A percentile compares a stretch with the other conserved stretches of the same genome.
phyloP scores from a whole-genome alignment of 2,113 vertebrate species.

The Hystrix cristata region DNA sequence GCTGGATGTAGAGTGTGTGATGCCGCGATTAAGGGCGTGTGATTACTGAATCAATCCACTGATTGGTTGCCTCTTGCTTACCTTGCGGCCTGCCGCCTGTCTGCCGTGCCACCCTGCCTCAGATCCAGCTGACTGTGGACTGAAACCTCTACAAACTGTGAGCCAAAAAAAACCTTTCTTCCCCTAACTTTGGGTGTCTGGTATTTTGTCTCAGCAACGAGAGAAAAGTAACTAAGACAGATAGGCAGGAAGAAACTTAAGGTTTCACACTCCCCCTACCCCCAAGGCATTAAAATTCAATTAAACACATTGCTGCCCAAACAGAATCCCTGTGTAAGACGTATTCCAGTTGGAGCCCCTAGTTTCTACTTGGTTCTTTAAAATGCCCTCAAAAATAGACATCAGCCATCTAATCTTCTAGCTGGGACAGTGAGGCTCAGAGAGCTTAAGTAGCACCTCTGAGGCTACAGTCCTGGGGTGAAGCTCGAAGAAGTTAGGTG shows the following conservation, averaged over 20 bases:
- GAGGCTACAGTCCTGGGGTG: not conserved
- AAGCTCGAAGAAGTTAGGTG: not conserved
- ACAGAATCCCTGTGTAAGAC: not conserved
- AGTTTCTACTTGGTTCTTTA: constrained; percentile 5
- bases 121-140: too few species aligned
- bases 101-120: too few species aligned
- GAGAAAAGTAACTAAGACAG: too few species aligned
- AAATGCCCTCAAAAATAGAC: not conserved
- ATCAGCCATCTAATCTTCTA: not conserved
- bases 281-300: not conserved
- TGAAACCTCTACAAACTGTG: too few species aligned
- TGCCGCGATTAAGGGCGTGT: too few species aligned
- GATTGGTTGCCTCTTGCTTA: too few species aligned
- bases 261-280: rapidly evolving
- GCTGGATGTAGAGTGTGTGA: too few species aligned
- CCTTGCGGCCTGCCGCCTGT: too few species aligned
- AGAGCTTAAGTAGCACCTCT: not conserved
- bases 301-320: constrained; percentile 29
- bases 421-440: not conserved
- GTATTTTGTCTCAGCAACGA: too few species aligned
- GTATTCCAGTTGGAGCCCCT: not conserved
- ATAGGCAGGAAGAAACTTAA: not conserved
- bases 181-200: too few species aligned
- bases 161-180: too few species aligned
- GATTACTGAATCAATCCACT: too few species aligned